phyloP scores from a whole-genome alignment of 2,113 vertebrate genomes.

The Fukomys damarensis region DNA sequence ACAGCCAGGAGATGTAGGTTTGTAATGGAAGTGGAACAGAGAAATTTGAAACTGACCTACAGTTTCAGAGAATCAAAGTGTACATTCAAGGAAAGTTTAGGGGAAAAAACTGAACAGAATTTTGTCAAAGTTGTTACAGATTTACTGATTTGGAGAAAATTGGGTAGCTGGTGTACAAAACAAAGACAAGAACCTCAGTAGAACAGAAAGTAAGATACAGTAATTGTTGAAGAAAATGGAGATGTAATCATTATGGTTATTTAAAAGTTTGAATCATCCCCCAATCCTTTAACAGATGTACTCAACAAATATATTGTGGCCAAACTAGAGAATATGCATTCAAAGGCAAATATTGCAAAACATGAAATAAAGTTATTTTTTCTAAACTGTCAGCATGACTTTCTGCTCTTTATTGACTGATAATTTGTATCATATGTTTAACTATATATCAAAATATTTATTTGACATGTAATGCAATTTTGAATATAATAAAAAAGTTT shows the following conservation, averaged over 20 bases:
- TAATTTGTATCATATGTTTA: background rate
- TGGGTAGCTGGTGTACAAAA: background rate
- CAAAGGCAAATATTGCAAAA: background rate
- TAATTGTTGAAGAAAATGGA: background rate
- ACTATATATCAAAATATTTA: background rate
- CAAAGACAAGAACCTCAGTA: background rate
- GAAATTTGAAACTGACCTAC: background rate
- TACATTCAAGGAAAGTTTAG: background rate
- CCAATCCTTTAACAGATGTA: background rate
- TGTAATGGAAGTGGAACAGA: background rate
- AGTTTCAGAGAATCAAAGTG: background rate
- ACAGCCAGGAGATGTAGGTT: background rate
- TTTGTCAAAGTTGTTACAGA: background rate
- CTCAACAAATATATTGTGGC: background rate
- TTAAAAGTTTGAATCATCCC: background rate
- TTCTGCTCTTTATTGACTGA: background rate
- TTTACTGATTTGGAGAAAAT: background rate
- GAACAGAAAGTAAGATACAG: background rate
- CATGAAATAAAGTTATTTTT: background rate
- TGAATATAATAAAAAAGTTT: background rate
- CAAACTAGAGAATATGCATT: background rate
- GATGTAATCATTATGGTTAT: background rate
- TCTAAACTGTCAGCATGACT: background rate
- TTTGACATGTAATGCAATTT: background rate
- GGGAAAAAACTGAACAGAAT: background rate